Conservation (phyloP, 2,888 invertebrate species). For the Machimus rusticus region DNA sequence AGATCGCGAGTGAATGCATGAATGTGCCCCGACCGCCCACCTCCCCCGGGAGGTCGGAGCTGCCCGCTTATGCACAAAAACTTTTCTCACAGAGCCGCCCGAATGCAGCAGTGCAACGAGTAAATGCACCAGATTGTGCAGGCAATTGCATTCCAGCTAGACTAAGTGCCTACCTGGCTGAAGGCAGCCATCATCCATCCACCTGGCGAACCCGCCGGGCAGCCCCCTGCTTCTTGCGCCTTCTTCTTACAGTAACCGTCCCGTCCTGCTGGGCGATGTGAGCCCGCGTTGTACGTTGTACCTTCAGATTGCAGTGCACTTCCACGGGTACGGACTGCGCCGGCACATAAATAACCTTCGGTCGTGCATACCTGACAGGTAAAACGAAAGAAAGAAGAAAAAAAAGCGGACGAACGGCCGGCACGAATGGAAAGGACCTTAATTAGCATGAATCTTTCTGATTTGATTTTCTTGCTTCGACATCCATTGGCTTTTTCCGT, state of each 20-base stretch:
- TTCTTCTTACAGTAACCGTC: not conserved
- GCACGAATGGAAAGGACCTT: not conserved
- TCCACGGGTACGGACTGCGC: not conserved
- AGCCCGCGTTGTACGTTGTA: not conserved
- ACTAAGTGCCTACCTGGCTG: constrained; percentile 11
- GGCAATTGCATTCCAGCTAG: constrained; percentile 18
- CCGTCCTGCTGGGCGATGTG: not conserved
- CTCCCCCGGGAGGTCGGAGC: not conserved
- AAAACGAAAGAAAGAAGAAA: not conserved
- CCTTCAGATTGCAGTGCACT: constrained; percentile 1
- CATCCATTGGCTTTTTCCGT: constrained; percentile 3
- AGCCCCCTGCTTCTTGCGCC: not conserved
- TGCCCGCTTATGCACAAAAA: not conserved
- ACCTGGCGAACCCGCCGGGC: not conserved
- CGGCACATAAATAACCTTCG: constrained; percentile 20
- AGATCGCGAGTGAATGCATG: not conserved
- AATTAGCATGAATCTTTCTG: constrained; percentile 32
- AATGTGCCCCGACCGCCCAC: not conserved
- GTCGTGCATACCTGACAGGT: constrained; percentile 29
- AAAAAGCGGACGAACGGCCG: not conserved
- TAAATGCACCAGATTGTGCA: constrained; percentile 31
- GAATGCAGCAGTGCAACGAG: constrained; percentile 4
- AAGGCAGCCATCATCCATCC: constrained; percentile 22
- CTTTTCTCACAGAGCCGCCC: not conserved
- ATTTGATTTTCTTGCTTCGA: not conserved